A percentile compares a stretch with the other conserved stretches of the same genome.
phyloP scores from a whole-genome alignment of 2,797 vertebrate species.

The Halcyon leucocephala region DNA sequence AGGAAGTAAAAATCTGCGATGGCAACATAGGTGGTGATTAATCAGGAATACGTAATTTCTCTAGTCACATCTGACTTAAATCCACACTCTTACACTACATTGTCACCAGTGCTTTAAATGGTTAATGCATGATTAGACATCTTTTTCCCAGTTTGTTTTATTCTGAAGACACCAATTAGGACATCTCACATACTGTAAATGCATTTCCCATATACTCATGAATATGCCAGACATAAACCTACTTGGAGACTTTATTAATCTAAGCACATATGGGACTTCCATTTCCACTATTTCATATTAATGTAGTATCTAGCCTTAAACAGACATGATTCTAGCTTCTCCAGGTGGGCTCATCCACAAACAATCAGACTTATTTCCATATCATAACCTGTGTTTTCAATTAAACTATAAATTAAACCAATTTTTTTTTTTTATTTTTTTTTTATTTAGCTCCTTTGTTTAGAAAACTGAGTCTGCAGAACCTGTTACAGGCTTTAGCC shows the following conservation, averaged over 20 bases:
- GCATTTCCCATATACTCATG: not conserved
- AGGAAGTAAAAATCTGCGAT: not conserved
- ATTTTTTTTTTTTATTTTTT: not conserved
- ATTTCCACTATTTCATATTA: not conserved
- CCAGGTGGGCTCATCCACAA: not conserved
- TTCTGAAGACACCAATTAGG: not conserved
- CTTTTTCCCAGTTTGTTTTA: not conserved
- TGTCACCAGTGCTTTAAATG: not conserved
- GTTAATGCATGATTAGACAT: not conserved
- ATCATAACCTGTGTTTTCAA: not conserved
- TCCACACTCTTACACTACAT: not conserved
- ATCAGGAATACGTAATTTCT: not conserved
- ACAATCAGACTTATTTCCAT: not conserved
- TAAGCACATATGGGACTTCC: constrained; percentile 11
- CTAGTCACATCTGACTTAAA: not conserved
- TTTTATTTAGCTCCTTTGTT: not conserved
- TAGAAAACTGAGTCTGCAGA: not conserved
- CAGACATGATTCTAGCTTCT: not conserved
- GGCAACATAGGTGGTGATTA: not conserved
- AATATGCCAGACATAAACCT: not conserved
- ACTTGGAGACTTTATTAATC: constrained; percentile 22
- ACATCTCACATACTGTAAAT: not conserved
- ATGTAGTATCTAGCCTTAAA: not conserved
- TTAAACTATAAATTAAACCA: not conserved
- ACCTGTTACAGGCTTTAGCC: not conserved